Evolutionary conservation across 1,140 invertebrate species (phyloP), one percentile per base, ranked within the genome.

Genomic region (Aleiodes sp.): DNA sequence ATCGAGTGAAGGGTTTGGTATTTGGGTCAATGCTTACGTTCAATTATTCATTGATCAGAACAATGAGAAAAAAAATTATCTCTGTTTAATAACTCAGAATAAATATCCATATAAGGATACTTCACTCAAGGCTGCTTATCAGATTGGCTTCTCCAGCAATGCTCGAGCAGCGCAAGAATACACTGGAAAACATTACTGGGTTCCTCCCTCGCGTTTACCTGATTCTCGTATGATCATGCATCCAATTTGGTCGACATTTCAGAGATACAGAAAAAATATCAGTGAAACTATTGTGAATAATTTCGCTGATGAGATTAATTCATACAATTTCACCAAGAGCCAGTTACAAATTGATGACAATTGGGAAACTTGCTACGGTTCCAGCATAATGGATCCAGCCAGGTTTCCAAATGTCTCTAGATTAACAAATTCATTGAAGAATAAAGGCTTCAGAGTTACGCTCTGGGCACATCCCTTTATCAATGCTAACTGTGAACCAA

Each of bases 221-320:
- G 91, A 95, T 74, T 85, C 90, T 60, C 84, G 84, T 33, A 93
- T 96, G 89, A 88, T 96, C 6, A 82, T 79, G 7, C 85, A 92
- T 80, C 95, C 95, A 0, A 92, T 97, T 63, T 98, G 96, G 95
- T 96, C 94, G 0, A 98, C 96, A 0, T 97, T 96, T 96, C 92
- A 91, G 0, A 89, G 91, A 74, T 96, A 92, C 78, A 91, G 93
- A 26, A 84, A 82, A 28, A 84, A 90, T 28, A 91, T 98, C 0
- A 90, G 90, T 74, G 90, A 94, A 46, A 72, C 77, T 0, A 87
- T 88, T 14, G 88, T 96, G 0, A 70, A 91, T 2, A 79, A 91
- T 6, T 97, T 92, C 79, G 94, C 92, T 0, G 68, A 91, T 33
- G 87, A 92, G 75, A 96, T 98, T 59, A 70, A 87, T 0, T 76